Evolutionary conservation across 2,113 vertebrate genomes (phyloP).

Genomic region (Pygoscelis adeliae): DNA sequence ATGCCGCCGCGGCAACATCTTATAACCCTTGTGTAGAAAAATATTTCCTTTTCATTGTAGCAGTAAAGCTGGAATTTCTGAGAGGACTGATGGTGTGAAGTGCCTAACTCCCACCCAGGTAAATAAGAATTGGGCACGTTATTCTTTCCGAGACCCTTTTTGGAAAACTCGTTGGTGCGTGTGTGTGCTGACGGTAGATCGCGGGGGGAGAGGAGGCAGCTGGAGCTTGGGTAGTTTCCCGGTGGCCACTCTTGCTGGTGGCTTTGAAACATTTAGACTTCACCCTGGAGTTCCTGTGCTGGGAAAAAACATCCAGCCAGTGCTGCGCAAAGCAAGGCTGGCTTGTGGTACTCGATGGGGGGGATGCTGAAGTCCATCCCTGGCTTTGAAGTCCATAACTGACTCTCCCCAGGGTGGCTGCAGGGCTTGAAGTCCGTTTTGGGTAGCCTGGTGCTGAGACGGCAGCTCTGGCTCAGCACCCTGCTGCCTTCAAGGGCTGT

Average conservation of each 20-base stretch:
- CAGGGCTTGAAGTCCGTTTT: fast-evolving
- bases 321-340: background rate
- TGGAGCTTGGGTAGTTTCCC: background rate
- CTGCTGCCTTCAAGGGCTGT: background rate
- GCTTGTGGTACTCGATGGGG: background rate
- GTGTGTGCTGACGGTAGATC: background rate
- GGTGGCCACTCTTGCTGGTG: background rate
- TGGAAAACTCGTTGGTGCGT: background rate
- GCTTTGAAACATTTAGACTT: background rate
- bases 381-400: background rate
- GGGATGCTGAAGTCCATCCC: background rate
- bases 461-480: background rate
- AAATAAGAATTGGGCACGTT: background rate
- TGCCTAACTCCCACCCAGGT: background rate
- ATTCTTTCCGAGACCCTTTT: background rate
- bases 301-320: background rate
- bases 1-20: background rate
- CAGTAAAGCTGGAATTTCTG: slow-evolving; percentile 24
- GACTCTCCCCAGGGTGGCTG: background rate
- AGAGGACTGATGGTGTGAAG: background rate
- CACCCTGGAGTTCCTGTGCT: background rate
- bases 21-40: slow-evolving; percentile 5
- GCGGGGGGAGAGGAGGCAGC: background rate
- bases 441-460: background rate
- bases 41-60: slow-evolving; percentile 45